phyloP scores from a whole-genome alignment of 92 coral and sea anemone species.

The Porites divaricata region DNA sequence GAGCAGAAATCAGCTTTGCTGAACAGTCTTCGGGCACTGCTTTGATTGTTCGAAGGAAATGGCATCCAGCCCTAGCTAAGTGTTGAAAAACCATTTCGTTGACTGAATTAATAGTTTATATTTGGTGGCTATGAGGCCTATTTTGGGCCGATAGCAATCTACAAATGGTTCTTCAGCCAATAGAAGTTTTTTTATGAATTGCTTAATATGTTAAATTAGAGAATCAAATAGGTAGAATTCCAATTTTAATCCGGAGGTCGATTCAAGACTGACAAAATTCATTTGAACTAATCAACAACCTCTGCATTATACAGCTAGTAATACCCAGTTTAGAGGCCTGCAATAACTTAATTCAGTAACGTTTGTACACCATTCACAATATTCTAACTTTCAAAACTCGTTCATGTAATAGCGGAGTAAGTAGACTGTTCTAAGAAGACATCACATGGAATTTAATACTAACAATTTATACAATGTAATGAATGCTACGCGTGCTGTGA shows the following conservation, averaged over 20 bases:
- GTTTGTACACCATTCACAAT: too few relatives aligned
- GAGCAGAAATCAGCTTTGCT: too few relatives aligned
- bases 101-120: background rate
- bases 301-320: background rate
- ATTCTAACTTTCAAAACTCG: too few relatives aligned
- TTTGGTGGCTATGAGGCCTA: background rate
- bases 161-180: background rate
- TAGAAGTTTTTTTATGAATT: background rate
- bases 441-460: too few relatives aligned
- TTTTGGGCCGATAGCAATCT: slow-evolving; percentile 14
- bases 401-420: too few relatives aligned
- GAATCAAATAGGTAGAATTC: background rate
- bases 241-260: background rate
- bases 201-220: background rate
- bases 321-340: background rate
- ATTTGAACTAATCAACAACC: background rate
- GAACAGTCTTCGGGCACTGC: too few relatives aligned
- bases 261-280: background rate
- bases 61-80: background rate
- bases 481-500: too few relatives aligned
- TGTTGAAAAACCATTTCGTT: slow-evolving; percentile 1
- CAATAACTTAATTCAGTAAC: too few relatives aligned
- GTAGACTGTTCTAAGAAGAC: too few relatives aligned
- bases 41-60: background rate
- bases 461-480: too few relatives aligned